Evolutionary conservation across 2,113 vertebrate species (phyloP).

Genomic region (Toxotes jaculatrix): DNA sequence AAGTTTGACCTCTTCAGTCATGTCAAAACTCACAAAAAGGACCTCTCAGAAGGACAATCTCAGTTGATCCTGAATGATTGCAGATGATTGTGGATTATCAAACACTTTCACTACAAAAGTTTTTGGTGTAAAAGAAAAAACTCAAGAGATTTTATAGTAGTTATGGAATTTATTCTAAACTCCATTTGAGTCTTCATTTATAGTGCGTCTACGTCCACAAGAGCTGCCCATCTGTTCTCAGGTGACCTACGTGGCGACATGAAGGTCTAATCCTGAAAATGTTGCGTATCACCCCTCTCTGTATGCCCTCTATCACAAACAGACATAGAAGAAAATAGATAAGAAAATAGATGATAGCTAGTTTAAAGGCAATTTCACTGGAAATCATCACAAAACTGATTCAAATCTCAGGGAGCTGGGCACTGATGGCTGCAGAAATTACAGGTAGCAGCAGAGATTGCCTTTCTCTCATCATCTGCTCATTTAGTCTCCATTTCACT

Average conservation of each 20-base stretch:
- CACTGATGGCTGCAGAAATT: background rate
- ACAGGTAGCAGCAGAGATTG: background rate
- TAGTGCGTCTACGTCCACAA: too few species aligned
- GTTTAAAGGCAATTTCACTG: background rate
- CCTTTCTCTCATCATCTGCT: background rate
- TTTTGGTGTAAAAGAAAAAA: background rate
- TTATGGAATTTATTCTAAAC: background rate
- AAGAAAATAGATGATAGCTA: too few species aligned
- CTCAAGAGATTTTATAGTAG: too few species aligned
- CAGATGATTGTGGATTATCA: background rate
- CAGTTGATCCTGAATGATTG: background rate
- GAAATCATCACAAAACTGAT: slow-evolving; percentile 13
- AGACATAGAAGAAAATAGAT: background rate
- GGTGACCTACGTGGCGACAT: background rate
- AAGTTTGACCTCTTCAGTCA: background rate
- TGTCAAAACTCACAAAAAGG: background rate
- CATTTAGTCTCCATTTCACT: background rate
- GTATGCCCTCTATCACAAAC: background rate
- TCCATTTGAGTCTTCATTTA: background rate
- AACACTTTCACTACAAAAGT: background rate
- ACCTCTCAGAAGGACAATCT: background rate
- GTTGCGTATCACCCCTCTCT: background rate
- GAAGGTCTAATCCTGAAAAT: background rate
- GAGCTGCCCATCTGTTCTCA: background rate
- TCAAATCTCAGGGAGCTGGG: background rate